Conservation (phyloP, 2,888 invertebrate genomes). For the Brenthis daphne region DNA sequence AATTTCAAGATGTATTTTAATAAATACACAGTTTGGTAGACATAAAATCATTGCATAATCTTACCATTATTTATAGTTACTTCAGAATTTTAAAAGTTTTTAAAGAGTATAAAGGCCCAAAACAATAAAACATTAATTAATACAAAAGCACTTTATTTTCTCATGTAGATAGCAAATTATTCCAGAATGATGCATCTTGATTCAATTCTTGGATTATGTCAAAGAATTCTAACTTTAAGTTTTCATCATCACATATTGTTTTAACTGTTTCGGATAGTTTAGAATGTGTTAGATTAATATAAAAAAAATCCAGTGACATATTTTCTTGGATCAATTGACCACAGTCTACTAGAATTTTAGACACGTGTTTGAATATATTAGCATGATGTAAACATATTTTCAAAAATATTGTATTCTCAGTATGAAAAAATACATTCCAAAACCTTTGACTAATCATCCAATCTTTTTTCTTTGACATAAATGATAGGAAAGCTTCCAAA, state of each 20-base stretch:
- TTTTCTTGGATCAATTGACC: constrained; percentile 63
- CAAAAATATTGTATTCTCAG: constrained; percentile 53
- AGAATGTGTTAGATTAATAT: constrained; percentile 75
- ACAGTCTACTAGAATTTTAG: constrained; percentile 65
- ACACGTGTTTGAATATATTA: constrained; percentile 56
- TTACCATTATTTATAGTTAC: too few relatives aligned
- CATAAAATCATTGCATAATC: too few relatives aligned
- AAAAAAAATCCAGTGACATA: constrained; percentile 67
- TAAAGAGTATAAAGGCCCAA: neutral
- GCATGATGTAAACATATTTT: constrained; percentile 59
- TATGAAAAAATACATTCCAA: constrained; percentile 61
- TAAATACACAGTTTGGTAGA: too few relatives aligned
- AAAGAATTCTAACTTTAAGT: constrained; percentile 66
- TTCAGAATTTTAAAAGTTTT: too few relatives aligned
- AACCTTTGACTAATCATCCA: constrained; percentile 50
- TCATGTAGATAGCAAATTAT: constrained; percentile 50
- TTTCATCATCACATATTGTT: constrained; percentile 62
- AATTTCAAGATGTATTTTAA: too few relatives aligned
- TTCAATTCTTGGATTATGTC: constrained; percentile 70
- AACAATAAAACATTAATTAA: constrained; percentile 4
- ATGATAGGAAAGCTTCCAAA: constrained; percentile 47
- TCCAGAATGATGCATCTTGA: constrained; percentile 69
- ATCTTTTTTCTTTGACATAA: constrained; percentile 52
- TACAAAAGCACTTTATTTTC: constrained; percentile 9
- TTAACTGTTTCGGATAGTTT: constrained; percentile 71